Base-by-base conservation (phyloP, 2,797 vertebrate species). In the Tympanoctomys barrerae region DNA sequence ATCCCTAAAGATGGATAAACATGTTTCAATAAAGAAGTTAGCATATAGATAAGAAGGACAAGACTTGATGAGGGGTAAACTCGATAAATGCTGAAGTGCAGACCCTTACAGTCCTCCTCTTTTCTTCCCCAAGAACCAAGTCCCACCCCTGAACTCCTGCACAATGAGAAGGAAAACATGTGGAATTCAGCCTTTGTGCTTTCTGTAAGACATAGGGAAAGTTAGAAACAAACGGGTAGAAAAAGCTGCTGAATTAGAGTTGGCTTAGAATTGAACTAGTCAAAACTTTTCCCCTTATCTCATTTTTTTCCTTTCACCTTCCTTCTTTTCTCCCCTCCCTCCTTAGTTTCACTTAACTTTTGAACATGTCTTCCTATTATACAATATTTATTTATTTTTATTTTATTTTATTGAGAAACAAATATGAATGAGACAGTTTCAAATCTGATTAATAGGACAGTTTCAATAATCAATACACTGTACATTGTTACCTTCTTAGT, bases 231-330 rank as follows among this genome's bases (percentile, higher is more conserved):
- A 70, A 28, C 75, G 52, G 36, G 54, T 88, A 81, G 68, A 77
- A 94, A 90, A 46, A 89, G 33, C n/a, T 77, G 31, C 7, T 71
- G 66, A 91, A 83, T 85, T 84, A 89, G 39, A 91, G n/a, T 85
- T 68, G 54, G 59, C 87, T 80, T 80, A 64, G 66, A 77, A 88
- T 87, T 82, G 92, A 94, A 87, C 66, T 87, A 87, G 18, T 33
- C 39, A 71, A 5, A 28, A 42, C 1, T n/a, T 91, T 81, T 77
- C 31, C 59, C 68, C 46, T 93, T 49, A 3, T 86, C 84, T 18
- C 33, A 70, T 70, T 70, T 33, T 68, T 26, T 66, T 66, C 33
- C 16, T 70, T 36, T 70, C n/a, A n/a, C 33, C 33, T 68, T 68
- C 33, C 66, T 70, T 70, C 66, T 7, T 70, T 70, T 9, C n/a